Percentiles rank a stretch among this genome's conserved stretches.
Conservation (phyloP, 1,140 invertebrate genomes). For the Odontomachus brunneus region DNA sequence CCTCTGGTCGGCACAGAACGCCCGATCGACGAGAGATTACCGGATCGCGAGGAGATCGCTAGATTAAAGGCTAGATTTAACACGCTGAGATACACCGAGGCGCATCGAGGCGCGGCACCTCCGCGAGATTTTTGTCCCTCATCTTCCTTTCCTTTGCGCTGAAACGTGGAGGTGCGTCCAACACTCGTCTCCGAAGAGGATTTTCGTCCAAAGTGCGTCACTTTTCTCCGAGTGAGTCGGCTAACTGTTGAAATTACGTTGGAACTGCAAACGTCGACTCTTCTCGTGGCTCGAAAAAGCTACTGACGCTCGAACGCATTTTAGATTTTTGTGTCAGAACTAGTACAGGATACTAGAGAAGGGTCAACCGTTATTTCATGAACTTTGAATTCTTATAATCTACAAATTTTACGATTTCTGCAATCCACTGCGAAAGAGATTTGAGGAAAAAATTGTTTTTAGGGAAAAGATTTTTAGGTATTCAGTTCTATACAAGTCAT, state of each 20-base stretch:
- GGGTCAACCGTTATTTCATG: too few species aligned
- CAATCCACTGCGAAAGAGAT: too few species aligned
- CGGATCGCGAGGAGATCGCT: constrained; percentile 17
- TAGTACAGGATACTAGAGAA: too few species aligned
- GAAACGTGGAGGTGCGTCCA: not conserved
- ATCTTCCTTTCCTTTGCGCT: not conserved
- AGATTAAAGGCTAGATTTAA: constrained; percentile 52
- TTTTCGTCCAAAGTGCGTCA: not conserved
- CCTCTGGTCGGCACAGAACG: constrained; percentile 20
- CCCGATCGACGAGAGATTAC: constrained; percentile 28
- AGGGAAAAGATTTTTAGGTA: constrained; percentile 52
- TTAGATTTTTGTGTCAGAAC: too few species aligned
- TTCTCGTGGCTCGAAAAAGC: too few species aligned
- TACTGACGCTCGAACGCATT: not conserved
- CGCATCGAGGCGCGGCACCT: not conserved
- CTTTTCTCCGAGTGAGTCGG: not conserved
- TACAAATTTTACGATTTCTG: too few species aligned
- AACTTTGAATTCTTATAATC: too few species aligned
- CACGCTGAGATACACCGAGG: too few species aligned
- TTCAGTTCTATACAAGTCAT: too few species aligned
- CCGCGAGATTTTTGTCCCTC: constrained; percentile 2
- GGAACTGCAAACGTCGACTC: too few species aligned
- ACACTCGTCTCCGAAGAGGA: too few species aligned
- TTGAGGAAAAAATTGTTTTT: constrained; percentile 38
- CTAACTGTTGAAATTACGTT: not conserved